These are phyloP conservation scores for Drosophila quadrilineata DNA, from an alignment of 1,140 invertebrate species.

Conservation along the genomic window DNA sequence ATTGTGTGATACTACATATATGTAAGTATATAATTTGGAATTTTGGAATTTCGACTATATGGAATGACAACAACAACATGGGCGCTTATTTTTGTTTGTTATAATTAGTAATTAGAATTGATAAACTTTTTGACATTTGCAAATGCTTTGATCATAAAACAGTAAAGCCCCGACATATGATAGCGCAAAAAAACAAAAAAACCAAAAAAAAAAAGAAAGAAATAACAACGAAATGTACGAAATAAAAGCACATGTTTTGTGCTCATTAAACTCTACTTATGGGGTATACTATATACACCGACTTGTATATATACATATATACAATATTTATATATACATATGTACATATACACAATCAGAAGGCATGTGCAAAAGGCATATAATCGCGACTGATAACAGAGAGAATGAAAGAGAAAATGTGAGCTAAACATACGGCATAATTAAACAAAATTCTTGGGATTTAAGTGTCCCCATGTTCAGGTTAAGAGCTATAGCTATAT, in stretches of 20 bases:
- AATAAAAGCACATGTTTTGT: constrained; percentile 22
- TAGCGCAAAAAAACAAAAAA: no score
- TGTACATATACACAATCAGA: neutral
- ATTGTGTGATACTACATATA: no score
- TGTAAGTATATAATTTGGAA: no score
- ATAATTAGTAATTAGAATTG: constrained; percentile 53
- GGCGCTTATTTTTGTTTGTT: neutral
- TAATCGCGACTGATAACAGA: no score
- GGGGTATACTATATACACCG: no score
- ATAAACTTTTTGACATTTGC: constrained; percentile 69
- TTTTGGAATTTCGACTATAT: no score
- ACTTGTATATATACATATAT: constrained; percentile 18
- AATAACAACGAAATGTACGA: no score
- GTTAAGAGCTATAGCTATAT: neutral
- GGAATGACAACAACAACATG: no score
- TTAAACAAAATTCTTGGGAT: constrained; percentile 24
- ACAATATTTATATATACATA: constrained; percentile 1
- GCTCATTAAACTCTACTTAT: constrained; percentile 34
- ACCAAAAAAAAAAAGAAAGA: no score
- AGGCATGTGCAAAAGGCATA: no score
- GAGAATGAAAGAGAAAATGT: no score
- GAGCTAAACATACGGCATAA: neutral
- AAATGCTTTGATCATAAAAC: constrained; percentile 19
- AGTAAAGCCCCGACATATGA: constrained; percentile 17
- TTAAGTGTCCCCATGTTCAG: constrained; percentile 5